A percentile compares a stretch with the other conserved stretches of the same genome.
phyloP scores from a whole-genome alignment of 2,888 invertebrate species.

The Lutraria lutraria region DNA sequence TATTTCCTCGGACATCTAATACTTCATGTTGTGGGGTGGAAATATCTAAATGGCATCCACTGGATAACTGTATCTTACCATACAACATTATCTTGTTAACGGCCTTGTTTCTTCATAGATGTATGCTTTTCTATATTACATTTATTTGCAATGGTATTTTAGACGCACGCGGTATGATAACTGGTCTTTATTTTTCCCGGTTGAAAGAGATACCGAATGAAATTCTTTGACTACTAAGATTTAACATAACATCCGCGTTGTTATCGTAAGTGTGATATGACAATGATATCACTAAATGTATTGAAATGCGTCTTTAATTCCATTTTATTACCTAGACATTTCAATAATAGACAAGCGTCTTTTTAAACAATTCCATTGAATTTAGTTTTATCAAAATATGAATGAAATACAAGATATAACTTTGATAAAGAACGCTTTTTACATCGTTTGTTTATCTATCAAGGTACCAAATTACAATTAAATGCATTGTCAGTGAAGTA shows the following conservation, averaged over 20 bases:
- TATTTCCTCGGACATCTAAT: slow-evolving; percentile 23
- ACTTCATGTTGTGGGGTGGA: background rate
- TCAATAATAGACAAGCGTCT: background rate
- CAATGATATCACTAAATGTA: too few relatives aligned
- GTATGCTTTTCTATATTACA: background rate
- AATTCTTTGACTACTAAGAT: too few relatives aligned
- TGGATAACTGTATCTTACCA: background rate
- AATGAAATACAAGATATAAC: background rate
- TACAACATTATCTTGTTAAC: background rate
- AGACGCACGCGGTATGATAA: background rate
- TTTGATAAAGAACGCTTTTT: background rate
- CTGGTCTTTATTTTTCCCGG: too few relatives aligned
- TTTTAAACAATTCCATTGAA: background rate
- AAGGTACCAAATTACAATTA: slow-evolving; percentile 13
- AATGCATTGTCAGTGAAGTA: background rate
- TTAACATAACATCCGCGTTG: too few relatives aligned
- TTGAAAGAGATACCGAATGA: too few relatives aligned
- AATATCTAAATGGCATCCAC: background rate
- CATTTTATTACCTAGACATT: too few relatives aligned
- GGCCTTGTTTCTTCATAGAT: background rate
- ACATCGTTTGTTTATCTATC: background rate
- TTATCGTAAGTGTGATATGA: too few relatives aligned
- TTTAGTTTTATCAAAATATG: background rate
- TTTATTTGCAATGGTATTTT: background rate
- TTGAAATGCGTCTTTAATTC: too few relatives aligned